Conservation (phyloP, 2,888 invertebrate genomes). For the Nymphalis polychloros region DNA sequence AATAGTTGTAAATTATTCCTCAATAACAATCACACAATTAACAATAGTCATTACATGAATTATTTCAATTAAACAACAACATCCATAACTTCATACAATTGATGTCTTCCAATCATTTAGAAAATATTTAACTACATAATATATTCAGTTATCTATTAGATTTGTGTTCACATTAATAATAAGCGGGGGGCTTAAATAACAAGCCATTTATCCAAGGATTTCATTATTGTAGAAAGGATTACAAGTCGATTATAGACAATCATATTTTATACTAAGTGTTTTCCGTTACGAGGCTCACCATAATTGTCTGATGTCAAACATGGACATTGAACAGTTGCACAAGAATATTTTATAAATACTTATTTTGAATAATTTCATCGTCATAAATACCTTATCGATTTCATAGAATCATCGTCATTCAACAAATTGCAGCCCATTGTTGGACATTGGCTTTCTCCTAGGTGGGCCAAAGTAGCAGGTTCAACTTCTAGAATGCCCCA, state of each 20-base stretch:
- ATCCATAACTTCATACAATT: conserved; percentile 14
- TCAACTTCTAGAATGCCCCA: no score
- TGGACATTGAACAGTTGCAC: background rate
- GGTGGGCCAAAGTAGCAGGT: no score
- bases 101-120: conserved; percentile 19
- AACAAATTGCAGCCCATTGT: no score
- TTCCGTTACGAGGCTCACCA: conserved; percentile 16
- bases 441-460: no score
- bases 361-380: no score
- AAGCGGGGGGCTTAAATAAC: conserved; percentile 32
- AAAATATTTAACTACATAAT: conserved; percentile 18
- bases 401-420: no score
- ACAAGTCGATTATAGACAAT: conserved; percentile 33
- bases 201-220: conserved; percentile 34
- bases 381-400: no score
- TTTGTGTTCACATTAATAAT: conserved; percentile 32
- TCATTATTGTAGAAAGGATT: conserved; percentile 37
- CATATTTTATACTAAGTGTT: conserved; percentile 27
- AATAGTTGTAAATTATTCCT: background rate
- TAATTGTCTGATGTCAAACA: conserved; percentile 13
- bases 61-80: conserved; percentile 10
- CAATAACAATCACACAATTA: background rate
- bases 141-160: conserved; percentile 22
- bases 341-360: no score
- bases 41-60: background rate